Evolutionary conservation across 2,888 invertebrate species (phyloP).

Genomic region (Marronus borbonicus): DNA sequence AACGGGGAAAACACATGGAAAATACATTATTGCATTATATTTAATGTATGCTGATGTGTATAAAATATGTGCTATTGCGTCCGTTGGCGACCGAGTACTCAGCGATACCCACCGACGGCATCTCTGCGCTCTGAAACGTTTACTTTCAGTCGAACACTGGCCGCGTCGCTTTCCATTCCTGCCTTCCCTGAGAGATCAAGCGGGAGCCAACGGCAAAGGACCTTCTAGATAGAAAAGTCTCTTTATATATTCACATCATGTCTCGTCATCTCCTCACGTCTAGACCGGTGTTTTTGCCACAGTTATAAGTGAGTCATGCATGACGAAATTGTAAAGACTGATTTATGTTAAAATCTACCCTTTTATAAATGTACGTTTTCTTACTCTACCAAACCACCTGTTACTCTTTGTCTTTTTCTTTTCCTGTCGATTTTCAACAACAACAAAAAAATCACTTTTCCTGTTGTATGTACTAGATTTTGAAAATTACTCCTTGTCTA

Average conservation of each 20-base stretch:
- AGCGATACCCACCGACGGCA: conserved; percentile 29
- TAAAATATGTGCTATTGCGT: conserved; percentile 32
- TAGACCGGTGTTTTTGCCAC: conserved; percentile 26
- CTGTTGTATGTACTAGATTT: neutral
- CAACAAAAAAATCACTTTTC: neutral
- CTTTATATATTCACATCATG: conserved; percentile 40
- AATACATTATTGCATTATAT: conserved; percentile 34
- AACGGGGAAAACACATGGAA: neutral
- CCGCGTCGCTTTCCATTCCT: conserved; percentile 33
- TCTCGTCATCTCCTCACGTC: conserved; percentile 21
- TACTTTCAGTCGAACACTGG: conserved; percentile 35
- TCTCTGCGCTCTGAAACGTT: conserved; percentile 11
- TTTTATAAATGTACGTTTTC: conserved; percentile 21
- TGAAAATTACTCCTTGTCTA: neutral
- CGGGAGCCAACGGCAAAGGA: conserved; percentile 9
- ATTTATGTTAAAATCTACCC: conserved; percentile 33
- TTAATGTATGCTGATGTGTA: conserved; percentile 32
- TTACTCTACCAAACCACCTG: conserved; percentile 35
- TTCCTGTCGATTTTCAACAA: neutral
- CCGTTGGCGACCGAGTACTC: conserved; percentile 32
- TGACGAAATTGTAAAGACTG: conserved; percentile 38
- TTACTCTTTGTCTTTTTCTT: conserved; percentile 29
- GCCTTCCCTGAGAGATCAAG: conserved; percentile 20
- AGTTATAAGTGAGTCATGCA: conserved; percentile 43
- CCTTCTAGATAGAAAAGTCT: neutral